Evolutionary conservation across 2,797 vertebrate species (phyloP).

Genomic region (Carcharodon carcharias): DNA sequence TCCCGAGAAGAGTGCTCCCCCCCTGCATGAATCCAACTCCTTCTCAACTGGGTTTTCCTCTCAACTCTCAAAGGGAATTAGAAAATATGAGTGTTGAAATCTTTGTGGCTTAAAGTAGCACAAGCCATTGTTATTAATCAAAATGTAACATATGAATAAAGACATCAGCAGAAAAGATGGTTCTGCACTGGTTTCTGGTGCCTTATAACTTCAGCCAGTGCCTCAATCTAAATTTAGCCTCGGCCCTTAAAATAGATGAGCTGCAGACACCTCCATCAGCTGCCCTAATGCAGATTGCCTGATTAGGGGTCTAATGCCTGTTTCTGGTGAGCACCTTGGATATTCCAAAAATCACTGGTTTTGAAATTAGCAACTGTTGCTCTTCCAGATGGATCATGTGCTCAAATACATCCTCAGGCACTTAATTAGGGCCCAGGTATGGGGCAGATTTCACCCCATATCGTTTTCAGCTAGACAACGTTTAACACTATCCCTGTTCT

Average conservation of each 20-base stretch:
- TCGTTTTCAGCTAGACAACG: background rate
- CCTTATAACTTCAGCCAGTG: background rate
- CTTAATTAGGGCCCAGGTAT: background rate
- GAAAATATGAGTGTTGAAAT: background rate
- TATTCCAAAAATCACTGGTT: background rate
- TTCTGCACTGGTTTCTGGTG: background rate
- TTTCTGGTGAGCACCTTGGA: background rate
- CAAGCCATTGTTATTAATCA: slow-evolving; percentile 2
- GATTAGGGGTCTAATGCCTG: background rate
- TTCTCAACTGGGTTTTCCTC: background rate
- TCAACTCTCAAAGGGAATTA: background rate
- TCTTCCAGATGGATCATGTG: background rate
- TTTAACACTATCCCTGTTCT: background rate
- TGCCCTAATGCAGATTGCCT: background rate
- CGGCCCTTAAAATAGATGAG: background rate
- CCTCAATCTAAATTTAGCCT: background rate
- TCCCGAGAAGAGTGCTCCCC: background rate
- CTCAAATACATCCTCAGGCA: background rate
- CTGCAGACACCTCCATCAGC: background rate
- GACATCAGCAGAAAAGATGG: background rate
- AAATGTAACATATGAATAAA: background rate
- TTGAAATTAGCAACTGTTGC: background rate
- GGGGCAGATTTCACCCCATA: background rate
- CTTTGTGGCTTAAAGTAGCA: background rate
- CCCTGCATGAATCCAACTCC: background rate